phyloP scores from a whole-genome alignment of 2,888 invertebrate genomes.

The Rutpela maculata region DNA sequence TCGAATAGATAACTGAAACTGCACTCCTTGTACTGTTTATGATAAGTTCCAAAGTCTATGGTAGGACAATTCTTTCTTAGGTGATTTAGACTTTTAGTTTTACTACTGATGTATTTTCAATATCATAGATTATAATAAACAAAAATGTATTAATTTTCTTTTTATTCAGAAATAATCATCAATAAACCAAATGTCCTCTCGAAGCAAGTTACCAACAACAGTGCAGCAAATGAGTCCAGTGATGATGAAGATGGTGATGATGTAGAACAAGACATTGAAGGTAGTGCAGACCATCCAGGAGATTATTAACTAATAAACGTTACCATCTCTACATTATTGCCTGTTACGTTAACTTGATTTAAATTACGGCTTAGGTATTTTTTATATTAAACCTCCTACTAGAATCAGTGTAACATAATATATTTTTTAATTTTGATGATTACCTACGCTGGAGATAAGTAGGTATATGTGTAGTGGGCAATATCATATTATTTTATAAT shows the following conservation, averaged over 20 bases:
- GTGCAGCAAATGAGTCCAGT: slow-evolving; percentile 77
- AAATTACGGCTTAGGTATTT: slow-evolving; percentile 59
- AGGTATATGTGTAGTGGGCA: slow-evolving; percentile 68
- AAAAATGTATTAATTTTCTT: background rate
- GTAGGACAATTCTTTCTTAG: too few species aligned
- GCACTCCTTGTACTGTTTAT: too few species aligned
- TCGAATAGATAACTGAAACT: too few species aligned
- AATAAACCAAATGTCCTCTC: slow-evolving; percentile 57
- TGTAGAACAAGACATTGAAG: slow-evolving; percentile 82
- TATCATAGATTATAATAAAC: too few species aligned
- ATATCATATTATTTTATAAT: slow-evolving; percentile 64
- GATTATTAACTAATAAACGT: slow-evolving; percentile 78
- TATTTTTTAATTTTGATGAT: slow-evolving; percentile 20
- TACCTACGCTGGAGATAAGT: slow-evolving; percentile 57
- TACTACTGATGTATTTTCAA: too few species aligned
- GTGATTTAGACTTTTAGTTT: too few species aligned
- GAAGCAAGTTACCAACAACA: slow-evolving; percentile 61
- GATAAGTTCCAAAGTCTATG: too few species aligned
- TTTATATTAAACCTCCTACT: slow-evolving; percentile 57
- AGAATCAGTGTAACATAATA: slow-evolving; percentile 53
- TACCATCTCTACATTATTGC: slow-evolving; percentile 52
- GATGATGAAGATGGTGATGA: slow-evolving; percentile 84
- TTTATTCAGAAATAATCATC: slow-evolving; percentile 56
- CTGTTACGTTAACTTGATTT: slow-evolving; percentile 58
- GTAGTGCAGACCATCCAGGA: slow-evolving; percentile 85